Evolutionary conservation across 2,797 vertebrate species (phyloP), one percentile per base, ranked within the genome.

Genomic region (Epinephelus awoara): DNA sequence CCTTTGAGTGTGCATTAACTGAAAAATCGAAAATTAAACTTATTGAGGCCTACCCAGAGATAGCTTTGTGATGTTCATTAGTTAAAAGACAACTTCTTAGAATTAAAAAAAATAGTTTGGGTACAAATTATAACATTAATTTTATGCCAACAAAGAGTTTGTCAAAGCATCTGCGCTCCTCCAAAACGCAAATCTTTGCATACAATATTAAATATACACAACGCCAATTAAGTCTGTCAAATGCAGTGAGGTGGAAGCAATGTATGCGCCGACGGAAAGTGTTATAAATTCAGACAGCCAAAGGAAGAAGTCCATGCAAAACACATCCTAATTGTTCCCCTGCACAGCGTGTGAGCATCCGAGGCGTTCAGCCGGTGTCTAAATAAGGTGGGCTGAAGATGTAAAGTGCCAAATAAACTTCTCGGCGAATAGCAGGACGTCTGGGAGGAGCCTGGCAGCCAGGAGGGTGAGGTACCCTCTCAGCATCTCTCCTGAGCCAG

Each of bases 391-490:
- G 72, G 66, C 34, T 84, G 89, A 79, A 75, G 75, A 86, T 74
- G 75, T 67, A 63, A 84, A 82, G 62, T 56, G 78, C 67, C 79
- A 85, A 89, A 92, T 80, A 89, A 91, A 92, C 76, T 91, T 91
- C 80, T 91, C 65, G 67, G 85, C 92, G 91, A 95, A 95, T 95
- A 70, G 91, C 87, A 87, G 75, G 84, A 89, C 74, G 79, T 92
- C 81, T 93, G 95, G 96, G 95, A 94, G 96, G 96, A 95, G 96
- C 90, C 79, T 91, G 79, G 71, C 62, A 64, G 79, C 59, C 78
- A 46, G 82, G 86, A 80, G 83, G 80, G 72, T 66, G 89, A 89
- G 89, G 90, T 91, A 84, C 74, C 87, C 68, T 87, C 86, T 88
- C 88, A 92, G 89, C 91, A 91, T 92, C 91, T 87, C 90, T 91